Base-by-base conservation (phyloP, 2,113 vertebrate species). In the Aleadryas rufinucha region DNA sequence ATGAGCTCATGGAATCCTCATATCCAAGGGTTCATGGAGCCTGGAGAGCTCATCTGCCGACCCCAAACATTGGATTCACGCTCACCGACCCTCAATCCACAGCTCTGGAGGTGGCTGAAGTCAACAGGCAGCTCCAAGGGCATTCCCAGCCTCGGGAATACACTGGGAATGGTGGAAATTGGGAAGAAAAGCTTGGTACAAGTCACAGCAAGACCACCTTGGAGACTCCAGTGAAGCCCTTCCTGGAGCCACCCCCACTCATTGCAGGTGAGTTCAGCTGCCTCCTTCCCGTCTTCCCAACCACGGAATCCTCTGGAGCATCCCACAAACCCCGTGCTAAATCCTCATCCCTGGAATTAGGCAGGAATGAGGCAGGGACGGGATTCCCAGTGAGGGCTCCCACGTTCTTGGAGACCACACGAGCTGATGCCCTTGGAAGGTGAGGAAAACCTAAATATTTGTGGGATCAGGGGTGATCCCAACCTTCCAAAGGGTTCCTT, bases 61-160 rank as follows among this genome's bases (percentile, higher is more conserved):
- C 7, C 24, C 45, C 31, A 50, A n/a, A 20, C 42, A 8, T 20
- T 5, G 9, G 30, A 3, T 77, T 28, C n/a, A 10, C n/a, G 60
- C 33, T 52, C n/a, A 8, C 42, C 45, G 35, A 45, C 23, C 39
- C 70, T 63, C 97, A 97, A 86, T 95, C 98, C 33, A 19, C 97
- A 96, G 98, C 98, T 82, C 95, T 97, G 44, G 98, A 97, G 70
- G 94, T 64, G 20, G 35, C 95, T 64, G 80, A 93, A 57, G 57
- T 42, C n/a, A 75, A 52, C 15, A 65, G 75, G 70, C 15, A n/a
- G 23, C 74, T 86, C 80, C 91, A 79, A 22, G 85, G 75, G 10
- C 44, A 87, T 17, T 79, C 52, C 39, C 56, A 20, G 59, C 37
- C 84, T 82, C 39, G 2, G 57, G 37, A 84, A 61, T 7, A n/a